phyloP scores from a whole-genome alignment of 2,888 invertebrate species.

The Tuberolachnus salignus region DNA sequence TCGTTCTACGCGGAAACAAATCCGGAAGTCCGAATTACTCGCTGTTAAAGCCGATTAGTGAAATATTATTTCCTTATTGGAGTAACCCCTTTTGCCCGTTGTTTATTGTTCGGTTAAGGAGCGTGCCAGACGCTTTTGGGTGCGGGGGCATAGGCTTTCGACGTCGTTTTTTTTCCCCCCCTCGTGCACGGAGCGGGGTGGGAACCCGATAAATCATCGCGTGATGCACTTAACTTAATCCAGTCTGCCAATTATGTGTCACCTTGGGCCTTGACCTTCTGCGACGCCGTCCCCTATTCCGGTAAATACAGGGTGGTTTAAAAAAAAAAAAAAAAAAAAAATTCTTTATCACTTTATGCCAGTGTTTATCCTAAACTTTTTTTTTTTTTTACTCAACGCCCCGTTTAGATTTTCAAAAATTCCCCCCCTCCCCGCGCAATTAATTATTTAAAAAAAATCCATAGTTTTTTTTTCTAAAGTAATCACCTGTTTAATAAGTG shows the following conservation, averaged over 20 bases:
- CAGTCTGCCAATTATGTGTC: slow-evolving; percentile 23
- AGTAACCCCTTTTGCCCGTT: slow-evolving; percentile 18
- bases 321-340: no score
- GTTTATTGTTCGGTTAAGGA: slow-evolving; percentile 17
- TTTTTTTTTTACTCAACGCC: no score
- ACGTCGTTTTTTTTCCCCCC: background rate
- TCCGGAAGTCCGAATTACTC: slow-evolving; percentile 26
- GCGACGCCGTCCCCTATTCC: no score
- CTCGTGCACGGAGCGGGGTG: background rate
- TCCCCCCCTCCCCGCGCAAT: no score
- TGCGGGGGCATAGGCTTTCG: slow-evolving; percentile 28
- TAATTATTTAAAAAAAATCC: no score
- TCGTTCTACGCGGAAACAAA: background rate
- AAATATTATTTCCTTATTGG: slow-evolving; percentile 29
- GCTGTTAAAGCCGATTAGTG: slow-evolving; percentile 13
- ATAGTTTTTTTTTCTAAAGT: no score
- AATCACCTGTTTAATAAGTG: no score
- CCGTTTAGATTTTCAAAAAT: no score
- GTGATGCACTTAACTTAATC: slow-evolving; percentile 38
- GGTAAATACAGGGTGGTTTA: no score
- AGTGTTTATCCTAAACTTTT: no score
- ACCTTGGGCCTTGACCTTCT: background rate
- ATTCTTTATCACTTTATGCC: no score
- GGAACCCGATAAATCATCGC: slow-evolving; percentile 25
- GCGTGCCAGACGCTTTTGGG: slow-evolving; percentile 14